Conservation (phyloP, 2,113 vertebrate genomes). For the Egretta garzetta region DNA sequence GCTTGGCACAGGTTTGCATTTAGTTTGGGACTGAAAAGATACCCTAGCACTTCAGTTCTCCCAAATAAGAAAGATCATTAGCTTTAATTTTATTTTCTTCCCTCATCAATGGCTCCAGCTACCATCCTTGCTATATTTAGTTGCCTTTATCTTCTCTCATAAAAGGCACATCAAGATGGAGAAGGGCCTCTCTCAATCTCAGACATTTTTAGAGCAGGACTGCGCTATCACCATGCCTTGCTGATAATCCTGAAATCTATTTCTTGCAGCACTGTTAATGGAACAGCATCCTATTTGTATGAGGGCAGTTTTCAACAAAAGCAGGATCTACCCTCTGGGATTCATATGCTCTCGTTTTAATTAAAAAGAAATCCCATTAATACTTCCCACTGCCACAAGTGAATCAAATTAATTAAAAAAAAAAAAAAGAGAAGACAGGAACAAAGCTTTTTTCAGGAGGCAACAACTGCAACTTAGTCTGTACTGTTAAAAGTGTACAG, state of each 20-base stretch:
- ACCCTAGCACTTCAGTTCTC: neutral
- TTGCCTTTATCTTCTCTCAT: neutral
- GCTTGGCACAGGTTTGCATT: neutral
- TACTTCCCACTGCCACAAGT: neutral
- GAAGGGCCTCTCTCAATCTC: neutral
- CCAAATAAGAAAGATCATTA: neutral
- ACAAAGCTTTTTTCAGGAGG: neutral
- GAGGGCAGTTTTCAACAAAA: conserved; percentile 23
- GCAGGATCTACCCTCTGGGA: conserved; percentile 24
- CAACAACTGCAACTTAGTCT: neutral
- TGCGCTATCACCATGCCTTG: neutral
- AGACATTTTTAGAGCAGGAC: neutral
- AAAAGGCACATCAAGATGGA: neutral
- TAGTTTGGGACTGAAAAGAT: neutral
- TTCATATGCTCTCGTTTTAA: conserved; percentile 7
- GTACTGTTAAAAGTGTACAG: neutral
- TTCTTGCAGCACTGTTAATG: neutral
- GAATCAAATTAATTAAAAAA: conserved; percentile 11
- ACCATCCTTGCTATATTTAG: neutral
- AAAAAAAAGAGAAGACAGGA: neutral
- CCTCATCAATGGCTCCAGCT: neutral
- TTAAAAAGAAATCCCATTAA: conserved; percentile 57
- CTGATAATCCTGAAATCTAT: neutral
- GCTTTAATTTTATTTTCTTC: neutral
- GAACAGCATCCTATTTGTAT: conserved; percentile 29